These are phyloP conservation scores for Melanotaenia maccullochi DNA, from an alignment of 2,797 vertebrate species.

Conservation along the genomic window DNA sequence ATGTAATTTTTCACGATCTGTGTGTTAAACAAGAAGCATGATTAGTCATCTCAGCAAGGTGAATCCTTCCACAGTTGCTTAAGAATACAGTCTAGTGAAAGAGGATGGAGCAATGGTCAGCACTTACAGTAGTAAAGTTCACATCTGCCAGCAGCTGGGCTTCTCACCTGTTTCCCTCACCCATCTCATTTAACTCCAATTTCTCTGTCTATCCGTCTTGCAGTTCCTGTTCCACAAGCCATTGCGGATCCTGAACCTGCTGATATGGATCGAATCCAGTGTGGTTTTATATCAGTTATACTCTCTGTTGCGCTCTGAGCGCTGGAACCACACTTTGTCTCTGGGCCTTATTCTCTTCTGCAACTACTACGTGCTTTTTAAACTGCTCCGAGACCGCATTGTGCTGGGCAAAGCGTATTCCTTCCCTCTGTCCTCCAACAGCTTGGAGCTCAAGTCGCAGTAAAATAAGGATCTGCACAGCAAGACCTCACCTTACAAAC, in stretches of 20 bases:
- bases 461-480: slow-evolving; percentile 60
- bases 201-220: slow-evolving; percentile 33
- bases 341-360: slow-evolving; percentile 98
- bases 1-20: too few relatives aligned
- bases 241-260: slow-evolving; percentile 97
- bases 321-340: slow-evolving; percentile 99
- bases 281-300: slow-evolving; percentile 98
- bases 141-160: not conserved
- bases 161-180: not conserved
- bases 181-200: not conserved
- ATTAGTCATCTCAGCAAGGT: too few relatives aligned
- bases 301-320: slow-evolving; percentile 96
- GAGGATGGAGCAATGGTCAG: too few relatives aligned
- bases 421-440: slow-evolving; percentile 87
- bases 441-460: slow-evolving; percentile 91
- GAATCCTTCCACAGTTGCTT: too few relatives aligned
- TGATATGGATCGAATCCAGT: slow-evolving; percentile 96
- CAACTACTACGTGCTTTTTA: slow-evolving; percentile 99
- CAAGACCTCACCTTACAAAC: slow-evolving; percentile 42
- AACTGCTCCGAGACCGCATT: slow-evolving; percentile 96
- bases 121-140: too few relatives aligned
- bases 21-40: too few relatives aligned
- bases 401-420: slow-evolving; percentile 97
- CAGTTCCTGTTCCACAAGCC: slow-evolving; percentile 99
- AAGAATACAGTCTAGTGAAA: too few relatives aligned